These are phyloP conservation scores for Ectropis grisescens DNA, from an alignment of 1,140 invertebrate genomes.

Conservation along the genomic window DNA sequence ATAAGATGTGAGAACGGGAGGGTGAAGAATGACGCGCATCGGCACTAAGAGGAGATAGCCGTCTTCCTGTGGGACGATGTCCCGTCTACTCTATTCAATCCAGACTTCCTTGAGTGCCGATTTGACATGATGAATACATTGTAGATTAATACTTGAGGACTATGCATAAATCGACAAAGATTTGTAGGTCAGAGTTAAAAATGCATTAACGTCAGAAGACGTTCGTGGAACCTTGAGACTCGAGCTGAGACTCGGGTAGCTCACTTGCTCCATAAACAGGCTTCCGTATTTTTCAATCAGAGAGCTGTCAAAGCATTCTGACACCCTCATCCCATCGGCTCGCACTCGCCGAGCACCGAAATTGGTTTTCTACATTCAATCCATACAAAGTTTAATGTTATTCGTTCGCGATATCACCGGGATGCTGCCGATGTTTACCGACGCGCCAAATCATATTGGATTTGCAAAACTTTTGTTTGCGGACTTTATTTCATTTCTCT, in stretches of 20 bases:
- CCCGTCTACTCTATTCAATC: constrained; percentile 4
- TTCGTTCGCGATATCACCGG: constrained; percentile 69
- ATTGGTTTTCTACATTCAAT: constrained; percentile 72
- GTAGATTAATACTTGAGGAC: no score
- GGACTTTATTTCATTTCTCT: constrained; percentile 67
- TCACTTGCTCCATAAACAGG: constrained; percentile 68
- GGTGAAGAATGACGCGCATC: no score
- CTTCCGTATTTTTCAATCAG: constrained; percentile 72
- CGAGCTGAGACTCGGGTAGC: constrained; percentile 19
- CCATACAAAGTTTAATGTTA: constrained; percentile 71
- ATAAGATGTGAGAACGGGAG: no score
- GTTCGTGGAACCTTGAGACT: constrained; percentile 2
- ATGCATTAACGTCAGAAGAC: no score
- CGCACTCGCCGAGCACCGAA: constrained; percentile 68
- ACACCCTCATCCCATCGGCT: constrained; percentile 68
- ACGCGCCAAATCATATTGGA: constrained; percentile 70
- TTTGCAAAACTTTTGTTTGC: constrained; percentile 70
- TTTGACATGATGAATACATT: no score
- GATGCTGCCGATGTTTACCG: constrained; percentile 69
- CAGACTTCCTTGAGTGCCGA: no score
- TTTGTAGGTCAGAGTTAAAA: no score
- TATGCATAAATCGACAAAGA: no score
- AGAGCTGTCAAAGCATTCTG: constrained; percentile 70
- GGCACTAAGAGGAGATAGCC: constrained; percentile 12
- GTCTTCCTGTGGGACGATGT: constrained; percentile 13